Conservation (phyloP, 2,888 invertebrate species). For the Patella caerulea region DNA sequence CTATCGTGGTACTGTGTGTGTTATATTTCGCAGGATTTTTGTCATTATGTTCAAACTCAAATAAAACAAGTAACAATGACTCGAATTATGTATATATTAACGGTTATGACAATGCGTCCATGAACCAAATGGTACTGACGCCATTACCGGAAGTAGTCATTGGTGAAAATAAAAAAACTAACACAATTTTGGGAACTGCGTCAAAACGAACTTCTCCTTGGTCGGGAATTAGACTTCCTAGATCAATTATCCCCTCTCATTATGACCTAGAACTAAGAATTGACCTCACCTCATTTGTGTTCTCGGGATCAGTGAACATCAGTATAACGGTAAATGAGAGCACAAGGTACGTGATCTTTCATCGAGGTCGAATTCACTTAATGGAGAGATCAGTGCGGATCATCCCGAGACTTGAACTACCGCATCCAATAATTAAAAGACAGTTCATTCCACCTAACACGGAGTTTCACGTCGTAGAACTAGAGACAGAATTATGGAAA, state of each 20-base stretch:
- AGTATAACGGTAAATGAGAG: conserved; percentile 36
- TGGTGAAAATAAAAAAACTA: neutral
- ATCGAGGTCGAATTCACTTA: conserved; percentile 39
- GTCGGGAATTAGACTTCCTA: conserved; percentile 50
- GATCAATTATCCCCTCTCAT: conserved; percentile 48
- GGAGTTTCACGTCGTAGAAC: conserved; percentile 52
- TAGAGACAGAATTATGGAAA: conserved; percentile 40
- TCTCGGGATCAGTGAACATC: conserved; percentile 52
- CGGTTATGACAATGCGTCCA: neutral
- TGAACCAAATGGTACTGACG: neutral
- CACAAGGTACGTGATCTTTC: conserved; percentile 54
- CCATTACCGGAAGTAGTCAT: neutral
- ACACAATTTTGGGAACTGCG: neutral
- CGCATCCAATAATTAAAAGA: conserved; percentile 32
- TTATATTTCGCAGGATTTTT: conserved; percentile 32
- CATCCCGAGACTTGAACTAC: conserved; percentile 9
- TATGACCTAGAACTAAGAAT: conserved; percentile 54
- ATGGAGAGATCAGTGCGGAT: conserved; percentile 33
- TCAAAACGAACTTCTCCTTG: conserved; percentile 29
- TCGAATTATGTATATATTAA: conserved; percentile 14
- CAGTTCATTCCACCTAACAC: conserved; percentile 42
- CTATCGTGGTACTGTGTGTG: conserved; percentile 44
- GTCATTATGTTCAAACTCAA: conserved; percentile 3
- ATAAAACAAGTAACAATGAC: neutral
- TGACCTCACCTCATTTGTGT: conserved; percentile 43